A percentile compares a stretch with the other conserved stretches of the same genome.
These are phyloP conservation scores for Acanthisitta chloris DNA, from an alignment of 2,113 vertebrate species.

Conservation along the genomic window DNA sequence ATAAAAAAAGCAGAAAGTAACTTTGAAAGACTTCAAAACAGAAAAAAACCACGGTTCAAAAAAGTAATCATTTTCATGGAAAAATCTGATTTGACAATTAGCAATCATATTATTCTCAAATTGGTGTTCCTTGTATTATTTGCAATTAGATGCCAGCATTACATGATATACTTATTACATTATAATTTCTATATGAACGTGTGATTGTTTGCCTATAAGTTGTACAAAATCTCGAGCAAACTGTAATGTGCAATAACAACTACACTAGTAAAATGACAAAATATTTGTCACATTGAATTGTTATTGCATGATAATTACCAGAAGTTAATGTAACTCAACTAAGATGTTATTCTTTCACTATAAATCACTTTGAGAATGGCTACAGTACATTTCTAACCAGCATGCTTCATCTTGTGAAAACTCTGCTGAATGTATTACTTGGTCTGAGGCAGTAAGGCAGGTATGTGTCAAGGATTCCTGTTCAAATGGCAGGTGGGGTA, in stretches of 20 bases:
- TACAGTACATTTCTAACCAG: background rate
- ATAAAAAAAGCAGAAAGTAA: background rate
- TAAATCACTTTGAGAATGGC: background rate
- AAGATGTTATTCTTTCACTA: constrained; percentile 1
- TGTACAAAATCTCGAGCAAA: constrained; percentile 7
- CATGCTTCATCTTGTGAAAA: background rate
- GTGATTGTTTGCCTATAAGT: background rate
- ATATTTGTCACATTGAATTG: background rate
- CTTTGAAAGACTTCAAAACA: background rate
- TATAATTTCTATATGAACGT: background rate
- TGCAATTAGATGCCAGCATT: background rate
- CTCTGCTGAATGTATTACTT: background rate
- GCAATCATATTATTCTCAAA: background rate
- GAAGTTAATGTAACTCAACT: constrained; percentile 35
- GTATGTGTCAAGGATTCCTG: background rate
- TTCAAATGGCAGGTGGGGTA: background rate
- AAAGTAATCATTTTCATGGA: background rate
- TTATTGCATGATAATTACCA: background rate
- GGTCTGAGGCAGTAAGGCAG: background rate
- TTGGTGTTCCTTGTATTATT: background rate
- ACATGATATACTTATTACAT: background rate
- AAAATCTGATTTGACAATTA: background rate
- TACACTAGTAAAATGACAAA: constrained; percentile 2
- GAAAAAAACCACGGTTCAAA: background rate
- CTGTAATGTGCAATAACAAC: background rate